phyloP scores from a whole-genome alignment of 2,797 vertebrate genomes.

The Labeo calbasu region DNA sequence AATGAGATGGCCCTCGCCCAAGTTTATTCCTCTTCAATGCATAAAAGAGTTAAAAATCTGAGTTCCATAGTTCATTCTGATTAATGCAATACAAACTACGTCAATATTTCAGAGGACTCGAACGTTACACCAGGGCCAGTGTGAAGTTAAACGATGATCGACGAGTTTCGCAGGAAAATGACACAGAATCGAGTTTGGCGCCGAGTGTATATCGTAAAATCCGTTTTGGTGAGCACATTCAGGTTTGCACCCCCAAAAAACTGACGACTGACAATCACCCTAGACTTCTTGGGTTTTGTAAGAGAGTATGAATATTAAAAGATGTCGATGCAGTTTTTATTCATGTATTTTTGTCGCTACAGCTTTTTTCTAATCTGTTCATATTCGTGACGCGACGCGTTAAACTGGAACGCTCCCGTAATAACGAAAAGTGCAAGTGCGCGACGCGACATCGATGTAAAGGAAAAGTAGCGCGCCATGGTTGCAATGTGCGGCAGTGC shows the following conservation, averaged over 20 bases:
- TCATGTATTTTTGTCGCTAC: not conserved
- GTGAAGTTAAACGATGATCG: slow-evolving; percentile 79
- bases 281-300: not conserved
- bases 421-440: slow-evolving; percentile 38
- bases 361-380: slow-evolving; percentile 14
- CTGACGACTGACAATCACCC: not conserved
- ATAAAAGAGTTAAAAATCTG: slow-evolving; percentile 35
- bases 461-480: slow-evolving; percentile 31
- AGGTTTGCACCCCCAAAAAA: not conserved
- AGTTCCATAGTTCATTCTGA: slow-evolving; percentile 44
- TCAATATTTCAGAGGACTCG: slow-evolving; percentile 33
- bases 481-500: slow-evolving; percentile 29
- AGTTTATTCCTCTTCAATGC: slow-evolving; percentile 38
- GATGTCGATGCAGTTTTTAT: slow-evolving; percentile 1
- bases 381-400: slow-evolving; percentile 32
- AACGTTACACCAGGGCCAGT: slow-evolving; percentile 68
- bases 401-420: slow-evolving; percentile 4
- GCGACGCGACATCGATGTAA: slow-evolving; percentile 24
- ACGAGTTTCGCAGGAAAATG: slow-evolving; percentile 67
- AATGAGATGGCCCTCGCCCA: slow-evolving; percentile 43
- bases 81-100: slow-evolving; percentile 56
- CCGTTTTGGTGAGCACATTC: slow-evolving; percentile 64
- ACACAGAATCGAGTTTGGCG: slow-evolving; percentile 81
- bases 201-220: slow-evolving; percentile 80
- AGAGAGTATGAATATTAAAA: not conserved